These are phyloP conservation scores for Exephanes ischioxanthus DNA, from an alignment of 2,888 invertebrate species.

Conservation along the genomic window DNA sequence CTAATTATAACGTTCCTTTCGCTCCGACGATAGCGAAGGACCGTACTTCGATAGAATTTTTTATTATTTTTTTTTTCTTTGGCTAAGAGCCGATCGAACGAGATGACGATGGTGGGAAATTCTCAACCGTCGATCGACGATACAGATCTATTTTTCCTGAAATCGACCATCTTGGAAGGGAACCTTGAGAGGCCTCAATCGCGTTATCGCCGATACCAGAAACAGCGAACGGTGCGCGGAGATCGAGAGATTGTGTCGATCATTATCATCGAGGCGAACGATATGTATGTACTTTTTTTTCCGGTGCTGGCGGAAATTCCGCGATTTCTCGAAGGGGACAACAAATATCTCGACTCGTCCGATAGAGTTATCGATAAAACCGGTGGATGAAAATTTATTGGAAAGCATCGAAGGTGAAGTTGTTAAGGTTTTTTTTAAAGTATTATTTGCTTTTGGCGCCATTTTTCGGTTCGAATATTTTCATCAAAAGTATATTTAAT, in stretches of 20 bases:
- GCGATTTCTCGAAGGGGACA: not conserved
- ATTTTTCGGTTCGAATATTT: too few relatives aligned
- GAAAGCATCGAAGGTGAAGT: not conserved
- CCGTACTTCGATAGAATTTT: not conserved
- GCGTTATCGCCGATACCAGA: conserved; percentile 12
- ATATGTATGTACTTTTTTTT: not conserved
- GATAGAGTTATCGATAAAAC: not conserved
- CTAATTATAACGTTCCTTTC: not conserved
- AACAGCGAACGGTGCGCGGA: conserved; percentile 10
- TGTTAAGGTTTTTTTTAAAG: not conserved
- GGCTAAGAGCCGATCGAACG: not conserved
- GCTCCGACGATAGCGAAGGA: not conserved
- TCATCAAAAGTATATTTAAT: too few relatives aligned
- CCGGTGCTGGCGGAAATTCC: not conserved
- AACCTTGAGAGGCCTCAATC: not conserved
- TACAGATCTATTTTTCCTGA: not conserved
- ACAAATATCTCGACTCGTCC: not conserved
- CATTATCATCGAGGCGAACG: conserved; percentile 9
- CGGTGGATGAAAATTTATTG: not conserved
- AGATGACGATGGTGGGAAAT: not conserved
- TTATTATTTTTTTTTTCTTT: not conserved
- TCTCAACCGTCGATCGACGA: not conserved
- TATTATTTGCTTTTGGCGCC: too few relatives aligned
- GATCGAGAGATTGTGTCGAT: not conserved
- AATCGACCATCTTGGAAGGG: not conserved